Conservation (phyloP, 1,140 invertebrate species). For the Papilio polytes region DNA sequence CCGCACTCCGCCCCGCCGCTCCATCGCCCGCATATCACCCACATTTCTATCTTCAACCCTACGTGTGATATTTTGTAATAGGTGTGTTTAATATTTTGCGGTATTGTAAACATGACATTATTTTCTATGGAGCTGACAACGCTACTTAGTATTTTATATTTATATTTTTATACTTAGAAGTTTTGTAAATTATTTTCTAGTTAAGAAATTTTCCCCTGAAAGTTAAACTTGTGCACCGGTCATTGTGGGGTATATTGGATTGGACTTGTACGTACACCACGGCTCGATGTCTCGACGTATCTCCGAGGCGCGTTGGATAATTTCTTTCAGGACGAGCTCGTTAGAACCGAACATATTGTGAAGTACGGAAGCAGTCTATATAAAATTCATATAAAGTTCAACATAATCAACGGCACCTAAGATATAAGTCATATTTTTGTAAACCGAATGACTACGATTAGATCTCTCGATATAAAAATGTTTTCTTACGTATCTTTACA, state of each 20-base stretch:
- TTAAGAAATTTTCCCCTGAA: constrained; percentile 59
- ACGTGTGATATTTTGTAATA: constrained; percentile 81
- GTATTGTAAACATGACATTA: constrained; percentile 69
- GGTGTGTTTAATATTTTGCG: constrained; percentile 74
- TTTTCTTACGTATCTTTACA: constrained; percentile 74
- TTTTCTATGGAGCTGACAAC: constrained; percentile 68
- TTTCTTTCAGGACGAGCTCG: constrained; percentile 50
- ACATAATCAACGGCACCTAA: constrained; percentile 57
- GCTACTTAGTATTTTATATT: constrained; percentile 68
- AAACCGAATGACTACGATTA: constrained; percentile 63
- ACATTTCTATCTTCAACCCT: constrained; percentile 54
- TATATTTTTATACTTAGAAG: constrained; percentile 81
- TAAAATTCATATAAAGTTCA: constrained; percentile 55
- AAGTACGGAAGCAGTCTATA: constrained; percentile 58
- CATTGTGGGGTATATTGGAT: constrained; percentile 49
- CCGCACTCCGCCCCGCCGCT: constrained; percentile 34
- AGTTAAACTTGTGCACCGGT: constrained; percentile 61
- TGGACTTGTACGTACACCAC: neutral
- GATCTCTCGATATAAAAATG: constrained; percentile 66
- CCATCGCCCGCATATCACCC: constrained; percentile 39
- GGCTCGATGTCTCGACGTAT: constrained; percentile 26
- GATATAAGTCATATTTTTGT: constrained; percentile 79
- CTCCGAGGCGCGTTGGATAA: constrained; percentile 30
- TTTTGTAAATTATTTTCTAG: constrained; percentile 81
- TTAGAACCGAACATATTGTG: constrained; percentile 47